Conservation (phyloP, 2,113 vertebrate genomes). For the Heloderma charlesbogerti region DNA sequence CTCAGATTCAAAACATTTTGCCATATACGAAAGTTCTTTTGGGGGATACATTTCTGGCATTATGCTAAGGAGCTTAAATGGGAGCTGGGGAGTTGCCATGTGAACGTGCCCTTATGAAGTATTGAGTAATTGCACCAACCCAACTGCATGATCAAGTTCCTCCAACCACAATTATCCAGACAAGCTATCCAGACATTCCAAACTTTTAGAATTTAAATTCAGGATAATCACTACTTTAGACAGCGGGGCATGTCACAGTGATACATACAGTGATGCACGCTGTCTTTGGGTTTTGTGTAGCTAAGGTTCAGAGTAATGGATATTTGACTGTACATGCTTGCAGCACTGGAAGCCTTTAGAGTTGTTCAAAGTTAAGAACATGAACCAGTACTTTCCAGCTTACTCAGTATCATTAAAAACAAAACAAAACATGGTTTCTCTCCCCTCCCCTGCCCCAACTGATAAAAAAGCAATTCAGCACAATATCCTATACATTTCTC, state of each 20-base stretch:
- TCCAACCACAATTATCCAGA: not conserved
- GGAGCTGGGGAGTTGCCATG: not conserved
- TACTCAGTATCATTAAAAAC: not conserved
- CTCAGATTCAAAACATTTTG: not conserved
- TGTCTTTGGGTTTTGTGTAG: not conserved
- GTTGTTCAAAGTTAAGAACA: slow-evolving; percentile 16
- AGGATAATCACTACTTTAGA: not conserved
- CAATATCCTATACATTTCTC: not conserved
- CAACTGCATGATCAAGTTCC: not conserved
- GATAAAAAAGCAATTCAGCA: slow-evolving; percentile 8
- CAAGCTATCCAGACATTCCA: not conserved
- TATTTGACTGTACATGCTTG: not conserved
- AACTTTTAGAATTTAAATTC: not conserved
- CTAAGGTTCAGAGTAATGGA: not conserved
- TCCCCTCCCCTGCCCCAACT: not conserved
- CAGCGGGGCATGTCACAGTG: not conserved
- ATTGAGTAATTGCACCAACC: not conserved
- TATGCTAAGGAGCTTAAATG: not conserved
- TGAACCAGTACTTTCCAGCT: slow-evolving; percentile 28
- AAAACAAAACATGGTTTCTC: not conserved
- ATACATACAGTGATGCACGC: too few species aligned
- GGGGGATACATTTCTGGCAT: not conserved
- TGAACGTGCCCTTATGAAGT: not conserved
- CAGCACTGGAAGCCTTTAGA: not conserved
- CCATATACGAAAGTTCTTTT: not conserved